Evolutionary conservation across 92 coral and sea anemone species (phyloP), one percentile per base, ranked within the genome.

Genomic region (Desmophyllum pertusum): DNA sequence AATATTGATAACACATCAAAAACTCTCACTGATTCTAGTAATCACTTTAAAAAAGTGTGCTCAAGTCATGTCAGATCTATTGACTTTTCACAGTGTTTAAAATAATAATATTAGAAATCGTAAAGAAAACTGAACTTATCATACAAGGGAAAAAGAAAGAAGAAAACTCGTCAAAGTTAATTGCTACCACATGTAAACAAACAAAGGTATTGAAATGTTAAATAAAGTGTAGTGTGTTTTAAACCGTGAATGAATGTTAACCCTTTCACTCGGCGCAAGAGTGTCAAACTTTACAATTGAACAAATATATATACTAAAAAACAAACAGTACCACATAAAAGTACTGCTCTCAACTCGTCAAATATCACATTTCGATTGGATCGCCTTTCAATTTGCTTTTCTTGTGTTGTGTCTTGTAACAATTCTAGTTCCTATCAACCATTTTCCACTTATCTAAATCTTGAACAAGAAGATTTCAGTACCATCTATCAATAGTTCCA

Each of bases 1-100:
- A 15, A n/a, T 38, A 40, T 71, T 71, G 30, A 71, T 40, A 71
- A 71, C 76, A 71, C 23, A 71, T 38, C 76, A 23, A 23, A 55
- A 23, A 55, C 63, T 55, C 63, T 23, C 63, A 55, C 29, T 2
- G 25, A 4, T 23, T 55, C 10, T 55, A 21, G 23, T 23, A 7
- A 53, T n/a, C 62, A 46, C 52, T 18, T 23, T 0, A 53, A 19
- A 23, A 53, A 21, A 53, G 62, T 27, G 7, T 23, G 10, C 27
- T 53, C 27, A 23, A n/a, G n/a, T 53, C 3, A 53, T 18, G 7
- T 10, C 27, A 53, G 5, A 53, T 53, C 5, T 21, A 5, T 23
- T 4, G 62, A 53, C 25, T 5, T 53, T 7, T 18, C 59, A n/a
- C n/a, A 53, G 62, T 21, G 62, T 21, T 53, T 19, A 53, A n/a